These are phyloP conservation scores for Hoplodrina ambigua DNA, from an alignment of 2,888 invertebrate genomes.

Conservation along the genomic window DNA sequence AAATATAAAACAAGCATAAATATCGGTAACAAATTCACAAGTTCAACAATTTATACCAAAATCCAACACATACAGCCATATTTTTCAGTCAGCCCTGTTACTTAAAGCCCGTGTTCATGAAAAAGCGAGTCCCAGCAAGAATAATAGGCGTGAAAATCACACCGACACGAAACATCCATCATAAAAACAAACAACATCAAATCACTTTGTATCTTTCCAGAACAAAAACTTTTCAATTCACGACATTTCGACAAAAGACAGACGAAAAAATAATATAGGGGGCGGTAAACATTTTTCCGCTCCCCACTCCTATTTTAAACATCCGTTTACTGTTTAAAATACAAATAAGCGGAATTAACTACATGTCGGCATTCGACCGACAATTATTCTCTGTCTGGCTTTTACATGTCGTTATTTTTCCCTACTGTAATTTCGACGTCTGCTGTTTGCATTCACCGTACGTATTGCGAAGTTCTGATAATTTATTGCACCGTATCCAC, in stretches of 20 bases:
- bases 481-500: conserved; percentile 81
- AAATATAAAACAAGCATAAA: background rate
- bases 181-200: conserved; percentile 60
- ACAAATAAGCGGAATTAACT: conserved; percentile 83
- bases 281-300: conserved; percentile 26
- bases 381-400: conserved; percentile 83
- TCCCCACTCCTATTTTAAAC: conserved; percentile 28
- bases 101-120: conserved; percentile 46
- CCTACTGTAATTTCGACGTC: conserved; percentile 79
- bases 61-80: conserved; percentile 7
- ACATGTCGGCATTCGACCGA: conserved; percentile 74
- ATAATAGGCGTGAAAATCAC: conserved; percentile 57
- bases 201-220: conserved; percentile 59
- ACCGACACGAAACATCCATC: conserved; percentile 57
- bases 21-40: background rate
- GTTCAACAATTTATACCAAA: conserved; percentile 1
- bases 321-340: conserved; percentile 66
- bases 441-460: conserved; percentile 76
- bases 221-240: conserved; percentile 56
- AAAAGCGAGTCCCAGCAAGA: conserved; percentile 48
- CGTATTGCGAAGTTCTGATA: conserved; percentile 78
- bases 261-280: conserved; percentile 39
- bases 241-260: conserved; percentile 45
- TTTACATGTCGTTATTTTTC: conserved; percentile 79
- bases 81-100: conserved; percentile 42